phyloP scores from a whole-genome alignment of 2,113 vertebrate genomes.

The Acanthisitta chloris region DNA sequence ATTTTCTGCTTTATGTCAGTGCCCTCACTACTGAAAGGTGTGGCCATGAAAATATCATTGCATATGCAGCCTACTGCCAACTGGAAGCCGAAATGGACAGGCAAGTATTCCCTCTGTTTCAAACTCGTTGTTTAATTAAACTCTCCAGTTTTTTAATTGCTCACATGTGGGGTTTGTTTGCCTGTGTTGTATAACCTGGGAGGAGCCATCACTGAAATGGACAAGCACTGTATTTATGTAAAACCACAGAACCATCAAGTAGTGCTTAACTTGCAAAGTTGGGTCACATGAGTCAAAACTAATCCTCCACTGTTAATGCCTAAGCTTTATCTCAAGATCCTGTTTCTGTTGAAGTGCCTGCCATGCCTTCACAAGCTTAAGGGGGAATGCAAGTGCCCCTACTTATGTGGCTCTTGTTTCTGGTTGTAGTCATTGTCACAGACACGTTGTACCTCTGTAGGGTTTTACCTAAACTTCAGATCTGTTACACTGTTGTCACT shows the following conservation, averaged over 20 bases:
- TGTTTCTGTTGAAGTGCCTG: background rate
- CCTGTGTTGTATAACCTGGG: background rate
- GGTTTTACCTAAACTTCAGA: background rate
- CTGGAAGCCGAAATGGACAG: conserved; percentile 94
- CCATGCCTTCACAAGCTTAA: background rate
- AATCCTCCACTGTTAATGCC: background rate
- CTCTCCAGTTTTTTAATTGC: accelerated
- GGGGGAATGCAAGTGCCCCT: background rate
- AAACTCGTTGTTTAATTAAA: background rate
- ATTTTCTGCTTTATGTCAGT: conserved; percentile 94
- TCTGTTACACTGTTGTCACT: background rate
- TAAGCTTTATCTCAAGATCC: background rate
- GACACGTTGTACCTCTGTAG: background rate
- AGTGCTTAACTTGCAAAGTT: background rate
- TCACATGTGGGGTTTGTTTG: background rate
- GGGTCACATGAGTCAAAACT: background rate
- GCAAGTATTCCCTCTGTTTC: conserved; percentile 56
- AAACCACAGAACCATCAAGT: background rate
- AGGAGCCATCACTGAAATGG: background rate
- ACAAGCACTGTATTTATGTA: background rate
- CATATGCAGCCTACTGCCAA: conserved; percentile 96
- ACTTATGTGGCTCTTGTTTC: background rate
- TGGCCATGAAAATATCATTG: conserved; percentile 94
- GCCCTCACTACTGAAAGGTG: conserved; percentile 92
- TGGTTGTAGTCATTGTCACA: background rate